These are phyloP conservation scores for Ophioninae sp. DNA, from an alignment of 2,888 invertebrate genomes.

Conservation along the genomic window DNA sequence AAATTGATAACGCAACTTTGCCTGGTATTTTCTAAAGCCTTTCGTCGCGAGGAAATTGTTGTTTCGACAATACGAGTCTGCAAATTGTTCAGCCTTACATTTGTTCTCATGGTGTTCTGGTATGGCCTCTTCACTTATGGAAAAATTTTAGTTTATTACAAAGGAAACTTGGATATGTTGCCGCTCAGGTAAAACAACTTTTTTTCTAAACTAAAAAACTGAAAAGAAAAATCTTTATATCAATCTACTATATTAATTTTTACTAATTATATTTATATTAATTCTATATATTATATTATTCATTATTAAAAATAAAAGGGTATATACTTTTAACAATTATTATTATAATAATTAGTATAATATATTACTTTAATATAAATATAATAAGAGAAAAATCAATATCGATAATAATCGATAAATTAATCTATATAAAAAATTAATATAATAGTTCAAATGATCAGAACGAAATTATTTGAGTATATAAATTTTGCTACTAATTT, in stretches of 20 bases:
- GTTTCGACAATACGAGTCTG: conserved; percentile 49
- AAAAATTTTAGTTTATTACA: conserved; percentile 46
- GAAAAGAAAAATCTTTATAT: no score
- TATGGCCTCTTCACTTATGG: conserved; percentile 51
- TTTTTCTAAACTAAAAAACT: not conserved
- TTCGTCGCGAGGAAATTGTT: conserved; percentile 54
- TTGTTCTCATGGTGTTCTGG: conserved; percentile 54
- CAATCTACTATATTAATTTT: no score
- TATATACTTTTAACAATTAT: no score
- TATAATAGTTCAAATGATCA: no score
- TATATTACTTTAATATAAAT: no score
- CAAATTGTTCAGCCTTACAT: conserved; percentile 47
- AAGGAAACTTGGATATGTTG: conserved; percentile 43
- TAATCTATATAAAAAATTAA: no score
- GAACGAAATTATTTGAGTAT: not conserved
- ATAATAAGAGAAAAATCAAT: no score
- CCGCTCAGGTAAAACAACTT: conserved; percentile 40
- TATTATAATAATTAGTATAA: no score
- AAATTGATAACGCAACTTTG: not conserved
- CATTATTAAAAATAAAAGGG: no score
- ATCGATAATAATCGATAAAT: no score
- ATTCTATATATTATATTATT: no score
- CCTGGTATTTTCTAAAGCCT: conserved; percentile 35
- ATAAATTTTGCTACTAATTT: not conserved
- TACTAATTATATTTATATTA: no score